Conservation (phyloP, 1,140 invertebrate species). For the Manduca sexta region DNA sequence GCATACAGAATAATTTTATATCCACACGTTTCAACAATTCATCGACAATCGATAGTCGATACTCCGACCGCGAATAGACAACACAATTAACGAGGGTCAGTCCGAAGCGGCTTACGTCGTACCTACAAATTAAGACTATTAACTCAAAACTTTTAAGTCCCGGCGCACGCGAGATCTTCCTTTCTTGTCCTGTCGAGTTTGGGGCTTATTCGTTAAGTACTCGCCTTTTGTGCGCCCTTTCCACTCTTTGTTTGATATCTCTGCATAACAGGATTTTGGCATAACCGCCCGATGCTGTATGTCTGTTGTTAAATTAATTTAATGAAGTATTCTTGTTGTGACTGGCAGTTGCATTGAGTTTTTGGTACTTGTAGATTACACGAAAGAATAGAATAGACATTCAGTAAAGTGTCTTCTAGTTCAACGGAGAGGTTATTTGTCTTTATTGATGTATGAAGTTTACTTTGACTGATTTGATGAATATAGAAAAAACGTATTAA, state of each 20-base stretch:
- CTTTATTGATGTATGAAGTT: too few relatives aligned
- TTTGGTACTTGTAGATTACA: too few relatives aligned
- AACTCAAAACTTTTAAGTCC: conserved; percentile 69
- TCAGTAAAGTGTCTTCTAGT: too few relatives aligned
- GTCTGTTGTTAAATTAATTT: too few relatives aligned
- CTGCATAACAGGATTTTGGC: conserved; percentile 41
- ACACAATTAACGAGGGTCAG: conserved; percentile 43
- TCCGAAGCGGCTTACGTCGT: conserved; percentile 55
- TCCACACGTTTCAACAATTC: too few relatives aligned
- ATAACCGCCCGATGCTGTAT: neutral
- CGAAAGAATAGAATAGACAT: too few relatives aligned
- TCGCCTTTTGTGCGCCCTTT: conserved; percentile 39
- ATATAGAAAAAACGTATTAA: too few relatives aligned
- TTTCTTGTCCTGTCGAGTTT: conserved; percentile 62
- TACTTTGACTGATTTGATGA: too few relatives aligned
- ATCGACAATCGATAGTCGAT: conserved; percentile 34
- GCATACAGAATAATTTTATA: too few relatives aligned
- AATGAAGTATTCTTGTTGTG: too few relatives aligned
- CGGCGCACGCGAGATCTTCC: conserved; percentile 58
- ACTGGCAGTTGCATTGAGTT: too few relatives aligned
- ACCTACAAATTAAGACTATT: conserved; percentile 69
- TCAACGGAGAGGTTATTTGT: too few relatives aligned
- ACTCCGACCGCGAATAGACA: conserved; percentile 17
- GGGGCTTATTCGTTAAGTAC: conserved; percentile 65
- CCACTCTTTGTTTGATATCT: conserved; percentile 59